phyloP scores from a whole-genome alignment of 2,113 vertebrate genomes.

The Gopherus evgoodei region DNA sequence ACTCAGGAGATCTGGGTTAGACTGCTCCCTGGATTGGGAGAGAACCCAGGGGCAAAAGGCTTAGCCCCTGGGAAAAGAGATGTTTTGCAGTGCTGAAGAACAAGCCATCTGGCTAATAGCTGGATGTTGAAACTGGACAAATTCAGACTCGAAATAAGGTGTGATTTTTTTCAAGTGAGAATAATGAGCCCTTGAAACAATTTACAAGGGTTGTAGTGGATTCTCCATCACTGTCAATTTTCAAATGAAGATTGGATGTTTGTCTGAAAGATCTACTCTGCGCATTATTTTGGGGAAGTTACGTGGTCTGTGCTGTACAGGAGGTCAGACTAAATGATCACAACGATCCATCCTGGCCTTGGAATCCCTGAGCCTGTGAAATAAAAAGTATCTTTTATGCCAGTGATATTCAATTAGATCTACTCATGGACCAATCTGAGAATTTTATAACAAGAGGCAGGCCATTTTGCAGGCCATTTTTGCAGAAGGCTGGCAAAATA shows the following conservation, averaged over 20 bases:
- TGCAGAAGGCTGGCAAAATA: too few species aligned
- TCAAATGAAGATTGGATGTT: not conserved
- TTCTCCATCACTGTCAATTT: not conserved
- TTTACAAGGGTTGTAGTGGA: not conserved
- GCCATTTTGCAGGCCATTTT: too few species aligned
- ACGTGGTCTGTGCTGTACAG: not conserved
- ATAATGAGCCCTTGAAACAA: not conserved
- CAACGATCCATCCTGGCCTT: not conserved
- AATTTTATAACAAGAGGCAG: too few species aligned
- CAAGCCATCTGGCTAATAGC: slow-evolving; percentile 18
- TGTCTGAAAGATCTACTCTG: not conserved
- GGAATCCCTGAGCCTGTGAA: not conserved
- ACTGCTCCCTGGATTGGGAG: slow-evolving; percentile 46
- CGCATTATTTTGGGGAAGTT: not conserved
- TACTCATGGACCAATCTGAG: too few species aligned
- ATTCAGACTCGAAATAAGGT: not conserved
- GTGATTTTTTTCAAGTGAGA: not conserved
- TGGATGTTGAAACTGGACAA: not conserved
- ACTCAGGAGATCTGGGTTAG: slow-evolving; percentile 46
- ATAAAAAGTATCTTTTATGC: not conserved
- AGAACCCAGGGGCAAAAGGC: slow-evolving; percentile 10
- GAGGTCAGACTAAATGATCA: not conserved
- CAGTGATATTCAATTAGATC: too few species aligned
- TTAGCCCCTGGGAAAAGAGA: not conserved
- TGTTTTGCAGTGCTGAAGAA: not conserved